These are phyloP conservation scores for Oreochromis tanganicae DNA, from an alignment of 2,113 vertebrate species.

Conservation along the genomic window DNA sequence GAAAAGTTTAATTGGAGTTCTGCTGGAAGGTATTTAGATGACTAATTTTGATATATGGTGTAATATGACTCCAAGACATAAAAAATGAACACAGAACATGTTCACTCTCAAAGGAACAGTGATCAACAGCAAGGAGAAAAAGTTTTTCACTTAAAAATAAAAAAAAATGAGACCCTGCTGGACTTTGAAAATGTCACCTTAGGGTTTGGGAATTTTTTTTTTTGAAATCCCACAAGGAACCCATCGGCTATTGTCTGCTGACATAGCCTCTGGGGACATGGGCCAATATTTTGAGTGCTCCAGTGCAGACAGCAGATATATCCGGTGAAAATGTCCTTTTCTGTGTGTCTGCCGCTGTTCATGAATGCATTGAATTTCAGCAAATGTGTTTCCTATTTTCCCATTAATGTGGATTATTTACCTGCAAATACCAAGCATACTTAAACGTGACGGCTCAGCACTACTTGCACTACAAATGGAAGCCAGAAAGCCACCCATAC, in stretches of 20 bases:
- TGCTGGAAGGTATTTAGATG: neutral
- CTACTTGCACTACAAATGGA: neutral
- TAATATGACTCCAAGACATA: neutral
- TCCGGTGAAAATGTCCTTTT: neutral
- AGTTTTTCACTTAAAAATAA: neutral
- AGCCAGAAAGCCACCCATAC: neutral
- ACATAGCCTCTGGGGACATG: neutral
- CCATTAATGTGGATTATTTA: neutral
- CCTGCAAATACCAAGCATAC: neutral
- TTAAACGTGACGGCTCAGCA: neutral
- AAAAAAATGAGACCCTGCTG: neutral
- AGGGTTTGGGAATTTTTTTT: fast-evolving
- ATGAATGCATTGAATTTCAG: neutral
- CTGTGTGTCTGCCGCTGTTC: neutral
- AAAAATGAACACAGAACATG: neutral
- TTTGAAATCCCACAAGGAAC: neutral
- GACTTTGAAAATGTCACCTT: neutral
- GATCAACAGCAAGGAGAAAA: neutral
- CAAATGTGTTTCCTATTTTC: neutral
- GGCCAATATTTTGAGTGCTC: neutral
- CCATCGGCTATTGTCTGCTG: neutral
- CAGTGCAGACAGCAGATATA: neutral
- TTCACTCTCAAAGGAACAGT: neutral
- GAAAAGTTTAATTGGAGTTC: neutral
- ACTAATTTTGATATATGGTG: neutral